These are phyloP conservation scores for Mactra quadrangularis DNA, from an alignment of 1,140 invertebrate species.

Conservation along the genomic window DNA sequence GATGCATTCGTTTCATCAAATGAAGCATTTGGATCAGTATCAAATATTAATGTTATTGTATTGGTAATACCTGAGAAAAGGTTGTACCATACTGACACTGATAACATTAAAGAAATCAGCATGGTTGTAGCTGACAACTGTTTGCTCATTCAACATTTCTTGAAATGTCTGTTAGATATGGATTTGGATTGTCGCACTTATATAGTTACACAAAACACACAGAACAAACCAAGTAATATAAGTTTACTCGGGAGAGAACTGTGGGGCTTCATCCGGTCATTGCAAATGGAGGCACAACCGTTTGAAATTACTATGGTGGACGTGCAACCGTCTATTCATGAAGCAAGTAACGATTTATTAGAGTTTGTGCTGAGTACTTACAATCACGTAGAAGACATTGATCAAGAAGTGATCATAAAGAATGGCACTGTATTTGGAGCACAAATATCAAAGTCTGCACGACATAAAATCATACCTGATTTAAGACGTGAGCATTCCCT, in stretches of 20 bases:
- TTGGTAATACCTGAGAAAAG: too few relatives aligned
- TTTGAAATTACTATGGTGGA: slow-evolving; percentile 15
- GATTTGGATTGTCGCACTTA: neutral
- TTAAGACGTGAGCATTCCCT: neutral
- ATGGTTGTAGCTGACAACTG: neutral
- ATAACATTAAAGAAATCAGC: too few relatives aligned
- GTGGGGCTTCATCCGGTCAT: slow-evolving; percentile 43
- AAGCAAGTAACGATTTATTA: slow-evolving; percentile 2
- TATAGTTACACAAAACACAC: slow-evolving; percentile 38
- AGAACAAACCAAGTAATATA: neutral
- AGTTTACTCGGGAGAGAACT: slow-evolving; percentile 18
- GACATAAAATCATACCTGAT: neutral
- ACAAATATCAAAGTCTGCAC: neutral
- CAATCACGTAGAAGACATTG: neutral
- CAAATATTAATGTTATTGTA: too few relatives aligned
- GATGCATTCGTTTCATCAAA: too few relatives aligned
- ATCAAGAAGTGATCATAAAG: neutral
- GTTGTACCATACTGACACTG: too few relatives aligned
- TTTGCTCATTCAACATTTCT: neutral
- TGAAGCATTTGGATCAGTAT: too few relatives aligned
- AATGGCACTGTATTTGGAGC: neutral
- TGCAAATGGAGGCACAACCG: slow-evolving; percentile 4
- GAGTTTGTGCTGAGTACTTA: neutral
- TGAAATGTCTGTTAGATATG: neutral
- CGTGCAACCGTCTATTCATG: slow-evolving; percentile 13